These are phyloP conservation scores for Morpho helenor DNA, from an alignment of 2,888 invertebrate species.

Conservation along the genomic window DNA sequence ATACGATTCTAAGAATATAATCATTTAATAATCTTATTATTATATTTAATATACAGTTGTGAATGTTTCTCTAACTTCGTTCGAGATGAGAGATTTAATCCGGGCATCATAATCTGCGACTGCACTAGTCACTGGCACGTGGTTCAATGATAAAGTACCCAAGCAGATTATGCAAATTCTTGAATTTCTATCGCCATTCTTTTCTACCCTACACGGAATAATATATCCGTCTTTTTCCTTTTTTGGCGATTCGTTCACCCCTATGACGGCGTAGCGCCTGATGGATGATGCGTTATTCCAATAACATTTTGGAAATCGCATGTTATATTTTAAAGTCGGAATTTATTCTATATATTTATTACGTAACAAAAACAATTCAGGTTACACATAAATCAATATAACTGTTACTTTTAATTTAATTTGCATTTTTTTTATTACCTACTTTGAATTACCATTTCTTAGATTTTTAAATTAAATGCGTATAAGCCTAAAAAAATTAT, in stretches of 20 bases:
- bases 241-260: slow-evolving; percentile 59
- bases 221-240: slow-evolving; percentile 42
- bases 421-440: too few relatives aligned
- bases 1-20: too few relatives aligned
- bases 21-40: not conserved
- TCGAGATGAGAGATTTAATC: slow-evolving; percentile 61
- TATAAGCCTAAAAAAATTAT: too few relatives aligned
- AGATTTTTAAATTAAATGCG: too few relatives aligned
- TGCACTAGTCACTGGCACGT: slow-evolving; percentile 79
- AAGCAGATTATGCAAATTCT: slow-evolving; percentile 78
- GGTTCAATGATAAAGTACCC: slow-evolving; percentile 78
- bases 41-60: slow-evolving; percentile 14
- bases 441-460: too few relatives aligned
- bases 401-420: too few relatives aligned
- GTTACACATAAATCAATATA: too few relatives aligned
- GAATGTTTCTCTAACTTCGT: slow-evolving; percentile 20
- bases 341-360: slow-evolving; percentile 35
- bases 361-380: not conserved
- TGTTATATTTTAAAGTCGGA: slow-evolving; percentile 64
- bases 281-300: slow-evolving; percentile 79
- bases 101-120: slow-evolving; percentile 66
- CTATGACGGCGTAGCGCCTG: slow-evolving; percentile 63
- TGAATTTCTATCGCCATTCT: slow-evolving; percentile 59
- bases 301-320: slow-evolving; percentile 76
- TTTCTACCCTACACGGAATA: slow-evolving; percentile 38